These are phyloP conservation scores for Trididemnum nubilum DNA, from an alignment of 23 tunicate species.

Conservation along the genomic window DNA sequence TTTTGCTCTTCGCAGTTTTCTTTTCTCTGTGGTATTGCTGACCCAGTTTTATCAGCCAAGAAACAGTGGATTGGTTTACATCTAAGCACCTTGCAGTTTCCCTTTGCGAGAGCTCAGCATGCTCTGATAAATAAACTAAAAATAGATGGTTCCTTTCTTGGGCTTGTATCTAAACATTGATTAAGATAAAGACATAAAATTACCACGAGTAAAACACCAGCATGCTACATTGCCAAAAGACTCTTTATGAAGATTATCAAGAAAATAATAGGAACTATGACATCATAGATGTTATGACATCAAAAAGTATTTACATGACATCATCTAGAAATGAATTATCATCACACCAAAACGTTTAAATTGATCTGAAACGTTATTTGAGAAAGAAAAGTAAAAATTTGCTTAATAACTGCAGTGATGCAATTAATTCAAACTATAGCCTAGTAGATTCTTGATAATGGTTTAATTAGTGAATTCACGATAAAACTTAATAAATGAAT, in stretches of 20 bases:
- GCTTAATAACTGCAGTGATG: neutral
- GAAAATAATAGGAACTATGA: neutral
- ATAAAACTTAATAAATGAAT: too few relatives aligned
- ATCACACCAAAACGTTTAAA: neutral
- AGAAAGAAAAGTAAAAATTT: neutral
- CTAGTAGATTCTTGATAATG: too few relatives aligned
- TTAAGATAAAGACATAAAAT: neutral
- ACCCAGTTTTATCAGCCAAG: conserved; percentile 14
- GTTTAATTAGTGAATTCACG: too few relatives aligned
- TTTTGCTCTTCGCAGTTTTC: conserved; percentile 4
- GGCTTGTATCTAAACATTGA: neutral
- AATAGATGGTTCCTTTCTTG: neutral
- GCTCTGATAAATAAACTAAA: neutral
- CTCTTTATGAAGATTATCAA: neutral
- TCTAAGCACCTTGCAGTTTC: neutral
- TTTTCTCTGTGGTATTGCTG: conserved; percentile 8
- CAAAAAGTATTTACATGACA: neutral
- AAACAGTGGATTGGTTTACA: neutral
- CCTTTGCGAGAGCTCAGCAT: neutral
- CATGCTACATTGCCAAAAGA: neutral
- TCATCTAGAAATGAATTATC: neutral
- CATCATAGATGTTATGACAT: neutral
- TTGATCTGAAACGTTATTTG: neutral
- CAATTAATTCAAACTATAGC: neutral
- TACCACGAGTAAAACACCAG: neutral